phyloP scores from a whole-genome alignment of 2,797 vertebrate genomes.

The Gymnopithys bicolor region DNA sequence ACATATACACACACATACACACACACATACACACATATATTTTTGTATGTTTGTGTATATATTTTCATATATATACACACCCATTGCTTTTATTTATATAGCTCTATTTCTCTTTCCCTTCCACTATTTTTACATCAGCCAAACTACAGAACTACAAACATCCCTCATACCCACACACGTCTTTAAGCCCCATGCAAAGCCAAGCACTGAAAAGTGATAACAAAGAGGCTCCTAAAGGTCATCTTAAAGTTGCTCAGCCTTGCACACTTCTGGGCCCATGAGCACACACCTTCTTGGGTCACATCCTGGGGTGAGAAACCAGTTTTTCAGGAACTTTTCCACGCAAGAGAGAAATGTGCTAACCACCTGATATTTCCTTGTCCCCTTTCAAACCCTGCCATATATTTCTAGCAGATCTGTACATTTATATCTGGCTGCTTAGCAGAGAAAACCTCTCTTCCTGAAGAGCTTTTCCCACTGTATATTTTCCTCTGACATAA shows the following conservation, averaged over 20 bases:
- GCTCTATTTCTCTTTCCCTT: neutral
- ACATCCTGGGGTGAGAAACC: neutral
- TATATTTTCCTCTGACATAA: conserved; percentile 17
- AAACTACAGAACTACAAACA: neutral
- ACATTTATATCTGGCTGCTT: neutral
- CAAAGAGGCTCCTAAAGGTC: neutral
- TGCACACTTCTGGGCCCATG: neutral
- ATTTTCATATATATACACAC: neutral
- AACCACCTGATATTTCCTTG: neutral
- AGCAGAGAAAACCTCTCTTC: neutral
- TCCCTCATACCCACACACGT: neutral
- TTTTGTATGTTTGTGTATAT: neutral
- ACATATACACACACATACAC: no score
- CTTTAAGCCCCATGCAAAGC: neutral
- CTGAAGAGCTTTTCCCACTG: neutral
- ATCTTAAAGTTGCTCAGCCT: neutral
- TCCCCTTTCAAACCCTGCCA: neutral
- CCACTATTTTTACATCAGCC: neutral
- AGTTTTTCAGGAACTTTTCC: neutral
- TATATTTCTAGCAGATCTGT: neutral
- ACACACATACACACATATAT: no score
- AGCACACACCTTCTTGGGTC: neutral
- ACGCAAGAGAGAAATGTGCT: neutral
- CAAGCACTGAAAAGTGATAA: neutral
- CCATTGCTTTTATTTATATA: neutral